Evolutionary conservation across 1,140 invertebrate genomes (phyloP).

Genomic region (Agrilus planipennis): DNA sequence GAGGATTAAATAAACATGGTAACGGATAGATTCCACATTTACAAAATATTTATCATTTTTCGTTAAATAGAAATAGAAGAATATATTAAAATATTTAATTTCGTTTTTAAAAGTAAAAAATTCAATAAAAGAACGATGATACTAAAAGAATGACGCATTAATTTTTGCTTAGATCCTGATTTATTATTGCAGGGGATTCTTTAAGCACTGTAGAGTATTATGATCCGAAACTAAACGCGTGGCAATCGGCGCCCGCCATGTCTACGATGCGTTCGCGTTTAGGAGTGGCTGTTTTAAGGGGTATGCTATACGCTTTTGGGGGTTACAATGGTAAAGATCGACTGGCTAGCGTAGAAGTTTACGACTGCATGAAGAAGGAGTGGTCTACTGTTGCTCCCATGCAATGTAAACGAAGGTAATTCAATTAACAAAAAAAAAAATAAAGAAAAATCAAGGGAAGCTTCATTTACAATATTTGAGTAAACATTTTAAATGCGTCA

Average conservation of each 20-base stretch:
- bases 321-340: conserved; percentile 74
- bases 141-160: not conserved
- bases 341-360: conserved; percentile 79
- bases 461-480: too few relatives aligned
- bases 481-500: too few relatives aligned
- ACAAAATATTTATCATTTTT: not conserved
- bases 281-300: conserved; percentile 70
- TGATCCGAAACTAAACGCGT: conserved; percentile 58
- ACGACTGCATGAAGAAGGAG: conserved; percentile 56
- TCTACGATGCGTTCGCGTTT: conserved; percentile 72
- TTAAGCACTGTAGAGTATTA: conserved; percentile 79
- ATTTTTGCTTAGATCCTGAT: not conserved
- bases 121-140: not conserved
- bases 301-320: conserved; percentile 61
- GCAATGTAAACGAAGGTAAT: conserved; percentile 69
- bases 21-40: conserved; percentile 8
- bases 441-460: too few relatives aligned
- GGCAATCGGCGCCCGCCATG: conserved; percentile 76
- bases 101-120: too few relatives aligned
- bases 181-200: conserved; percentile 52
- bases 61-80: not conserved
- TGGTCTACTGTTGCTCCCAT: conserved; percentile 75
- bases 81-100: not conserved
- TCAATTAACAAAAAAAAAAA: too few relatives aligned
- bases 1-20: conserved; percentile 72